Evolutionary conservation across 2,113 vertebrate genomes (phyloP).

Genomic region (Parus major): DNA sequence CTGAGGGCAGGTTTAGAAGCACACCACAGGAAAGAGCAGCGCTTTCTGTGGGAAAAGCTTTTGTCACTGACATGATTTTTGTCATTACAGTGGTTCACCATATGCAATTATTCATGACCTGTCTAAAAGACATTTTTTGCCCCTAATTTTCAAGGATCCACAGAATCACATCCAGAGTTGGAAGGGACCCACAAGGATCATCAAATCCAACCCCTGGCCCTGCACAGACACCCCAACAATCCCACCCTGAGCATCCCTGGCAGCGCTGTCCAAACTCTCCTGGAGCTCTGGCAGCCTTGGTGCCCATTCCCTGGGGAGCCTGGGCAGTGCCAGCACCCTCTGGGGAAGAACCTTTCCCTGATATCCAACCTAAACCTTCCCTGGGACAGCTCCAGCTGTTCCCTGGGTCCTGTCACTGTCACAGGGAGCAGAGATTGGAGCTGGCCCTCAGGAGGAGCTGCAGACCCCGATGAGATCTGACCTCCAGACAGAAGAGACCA

Average conservation of each 20-base stretch:
- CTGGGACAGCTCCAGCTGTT: accelerated
- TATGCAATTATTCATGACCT: accelerated
- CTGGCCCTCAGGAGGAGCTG: background rate
- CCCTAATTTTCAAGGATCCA: background rate
- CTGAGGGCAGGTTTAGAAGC: background rate
- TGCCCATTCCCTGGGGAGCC: background rate
- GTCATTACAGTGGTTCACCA: background rate
- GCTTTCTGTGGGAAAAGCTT: background rate
- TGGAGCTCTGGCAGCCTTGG: background rate
- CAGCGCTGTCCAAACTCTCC: accelerated
- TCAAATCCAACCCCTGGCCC: accelerated
- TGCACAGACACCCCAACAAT: background rate
- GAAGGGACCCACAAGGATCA: background rate
- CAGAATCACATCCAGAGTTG: background rate
- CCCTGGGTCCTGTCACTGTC: background rate
- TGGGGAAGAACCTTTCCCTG: background rate
- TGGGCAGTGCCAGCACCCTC: background rate
- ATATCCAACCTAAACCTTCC: accelerated
- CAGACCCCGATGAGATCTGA: background rate
- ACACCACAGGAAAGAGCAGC: background rate
- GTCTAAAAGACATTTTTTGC: background rate
- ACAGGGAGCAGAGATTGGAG: accelerated
- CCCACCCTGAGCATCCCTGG: background rate
- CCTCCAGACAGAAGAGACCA: background rate
- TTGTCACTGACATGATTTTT: background rate